These are phyloP conservation scores for Haliaeetus albicilla DNA, from an alignment of 2,797 vertebrate species.

Conservation along the genomic window DNA sequence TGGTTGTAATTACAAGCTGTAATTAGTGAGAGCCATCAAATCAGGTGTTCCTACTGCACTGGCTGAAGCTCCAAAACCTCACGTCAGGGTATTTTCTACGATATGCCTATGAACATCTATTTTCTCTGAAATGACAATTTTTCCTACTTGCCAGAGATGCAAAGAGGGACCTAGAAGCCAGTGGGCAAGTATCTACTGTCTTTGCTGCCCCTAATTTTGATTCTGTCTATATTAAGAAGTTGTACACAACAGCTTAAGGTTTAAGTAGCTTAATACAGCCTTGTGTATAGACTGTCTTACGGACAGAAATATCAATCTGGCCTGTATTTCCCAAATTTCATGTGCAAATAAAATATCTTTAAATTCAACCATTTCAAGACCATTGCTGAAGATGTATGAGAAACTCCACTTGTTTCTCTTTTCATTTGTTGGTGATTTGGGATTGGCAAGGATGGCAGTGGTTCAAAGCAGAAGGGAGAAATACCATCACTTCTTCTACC, in stretches of 20 bases:
- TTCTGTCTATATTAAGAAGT: not conserved
- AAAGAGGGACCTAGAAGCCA: not conserved
- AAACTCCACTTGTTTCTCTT: not conserved
- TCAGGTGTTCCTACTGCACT: not conserved
- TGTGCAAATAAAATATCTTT: not conserved
- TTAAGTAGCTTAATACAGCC: not conserved
- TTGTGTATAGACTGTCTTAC: not conserved
- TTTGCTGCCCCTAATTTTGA: not conserved
- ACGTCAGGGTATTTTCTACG: rapidly evolving
- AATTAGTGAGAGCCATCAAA: not conserved
- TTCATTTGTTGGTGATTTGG: not conserved
- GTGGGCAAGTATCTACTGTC: not conserved
- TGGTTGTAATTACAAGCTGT: not conserved
- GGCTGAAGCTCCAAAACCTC: not conserved
- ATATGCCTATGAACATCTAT: not conserved
- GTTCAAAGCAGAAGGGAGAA: not conserved
- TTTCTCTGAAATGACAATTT: not conserved
- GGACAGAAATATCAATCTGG: not conserved
- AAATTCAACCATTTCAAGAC: not conserved
- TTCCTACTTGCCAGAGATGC: not conserved
- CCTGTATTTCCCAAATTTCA: not conserved
- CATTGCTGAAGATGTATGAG: not conserved
- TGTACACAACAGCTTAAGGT: not conserved
- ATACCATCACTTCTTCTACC: not conserved
- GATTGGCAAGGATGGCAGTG: not conserved